phyloP scores from a whole-genome alignment of 2,888 invertebrate species.

The Stramonita haemastoma region DNA sequence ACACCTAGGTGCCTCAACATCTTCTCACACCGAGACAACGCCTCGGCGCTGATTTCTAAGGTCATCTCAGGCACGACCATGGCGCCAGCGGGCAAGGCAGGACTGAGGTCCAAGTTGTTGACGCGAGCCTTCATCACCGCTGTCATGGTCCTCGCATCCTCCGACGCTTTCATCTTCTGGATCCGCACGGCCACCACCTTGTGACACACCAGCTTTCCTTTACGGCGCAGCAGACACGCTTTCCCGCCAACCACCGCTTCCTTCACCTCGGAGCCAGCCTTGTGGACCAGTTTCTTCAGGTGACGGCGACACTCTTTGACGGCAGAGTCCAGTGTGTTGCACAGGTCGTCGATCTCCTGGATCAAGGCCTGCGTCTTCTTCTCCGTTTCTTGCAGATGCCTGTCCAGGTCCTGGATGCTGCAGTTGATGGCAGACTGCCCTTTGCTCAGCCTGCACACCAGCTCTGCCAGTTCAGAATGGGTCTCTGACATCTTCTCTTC shows the following conservation, averaged over 20 bases:
- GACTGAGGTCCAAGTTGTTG: neutral
- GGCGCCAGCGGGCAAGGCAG: neutral
- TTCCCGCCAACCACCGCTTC: constrained; percentile 12
- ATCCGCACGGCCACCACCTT: neutral
- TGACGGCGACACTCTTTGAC: constrained; percentile 3
- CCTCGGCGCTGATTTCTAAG: neutral
- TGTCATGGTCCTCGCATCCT: neutral
- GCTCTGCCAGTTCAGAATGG: neutral
- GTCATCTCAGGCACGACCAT: neutral
- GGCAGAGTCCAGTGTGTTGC: neutral
- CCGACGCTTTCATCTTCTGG: neutral
- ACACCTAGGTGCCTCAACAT: neutral
- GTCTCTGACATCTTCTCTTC: neutral
- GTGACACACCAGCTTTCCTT: constrained; percentile 18
- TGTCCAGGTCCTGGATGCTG: neutral
- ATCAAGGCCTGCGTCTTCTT: neutral
- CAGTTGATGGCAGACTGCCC: neutral
- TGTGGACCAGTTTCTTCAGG: neutral
- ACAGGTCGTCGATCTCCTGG: neutral
- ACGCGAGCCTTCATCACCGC: neutral
- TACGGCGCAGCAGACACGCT: neutral
- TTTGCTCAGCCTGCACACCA: constrained; percentile 1
- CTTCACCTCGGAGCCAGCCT: neutral
- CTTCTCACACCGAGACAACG: neutral
- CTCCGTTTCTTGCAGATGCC: constrained; percentile 2